Conservation (phyloP, 1,140 invertebrate species). For the Leptinotarsa texana region DNA sequence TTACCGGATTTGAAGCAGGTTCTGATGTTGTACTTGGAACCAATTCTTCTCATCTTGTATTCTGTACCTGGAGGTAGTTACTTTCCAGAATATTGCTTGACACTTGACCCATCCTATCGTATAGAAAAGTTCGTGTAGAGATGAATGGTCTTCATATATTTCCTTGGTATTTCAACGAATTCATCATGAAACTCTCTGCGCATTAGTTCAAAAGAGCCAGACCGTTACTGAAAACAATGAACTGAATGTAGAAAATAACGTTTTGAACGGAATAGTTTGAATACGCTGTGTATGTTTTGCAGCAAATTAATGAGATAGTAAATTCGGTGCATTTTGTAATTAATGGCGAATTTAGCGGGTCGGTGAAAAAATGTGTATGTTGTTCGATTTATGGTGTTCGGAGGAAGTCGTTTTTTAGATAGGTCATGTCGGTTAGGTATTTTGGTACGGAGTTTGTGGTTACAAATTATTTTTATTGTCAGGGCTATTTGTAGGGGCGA, state of each 20-base stretch:
- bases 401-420: slow-evolving; percentile 3
- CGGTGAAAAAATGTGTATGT: slow-evolving; percentile 16
- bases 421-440: slow-evolving; percentile 3
- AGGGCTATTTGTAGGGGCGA: background rate
- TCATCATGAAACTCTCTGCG: too few species aligned
- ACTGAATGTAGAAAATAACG: slow-evolving; percentile 41
- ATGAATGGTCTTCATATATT: too few species aligned
- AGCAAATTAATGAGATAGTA: slow-evolving; percentile 44
- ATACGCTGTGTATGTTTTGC: slow-evolving; percentile 38
- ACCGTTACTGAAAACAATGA: too few species aligned
- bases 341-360: background rate
- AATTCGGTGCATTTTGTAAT: slow-evolving; percentile 33
- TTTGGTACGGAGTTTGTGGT: background rate
- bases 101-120: too few species aligned
- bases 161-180: too few species aligned
- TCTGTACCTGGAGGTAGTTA: too few species aligned
- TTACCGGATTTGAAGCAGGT: too few species aligned
- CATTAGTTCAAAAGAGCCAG: too few species aligned
- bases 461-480: slow-evolving; percentile 10
- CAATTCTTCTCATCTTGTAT: too few species aligned
- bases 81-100: too few species aligned
- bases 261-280: slow-evolving; percentile 42
- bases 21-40: too few species aligned
- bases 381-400: slow-evolving; percentile 17
- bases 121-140: too few species aligned